Conservation (phyloP, 2,113 vertebrate species). For the Micronycteris hirsuta region DNA sequence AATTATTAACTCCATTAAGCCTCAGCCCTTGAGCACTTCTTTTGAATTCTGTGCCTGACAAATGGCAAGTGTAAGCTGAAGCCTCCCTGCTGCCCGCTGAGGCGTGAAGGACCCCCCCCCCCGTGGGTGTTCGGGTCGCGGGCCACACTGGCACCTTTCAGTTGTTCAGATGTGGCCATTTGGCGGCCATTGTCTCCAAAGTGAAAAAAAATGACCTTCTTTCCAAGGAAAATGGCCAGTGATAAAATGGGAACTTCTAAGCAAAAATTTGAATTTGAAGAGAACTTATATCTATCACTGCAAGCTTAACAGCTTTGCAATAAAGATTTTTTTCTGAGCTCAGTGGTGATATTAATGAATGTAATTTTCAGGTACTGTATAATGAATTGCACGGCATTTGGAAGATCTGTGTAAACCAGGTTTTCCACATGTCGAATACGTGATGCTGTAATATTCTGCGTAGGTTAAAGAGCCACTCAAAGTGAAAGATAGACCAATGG, state of each 20-base stretch:
- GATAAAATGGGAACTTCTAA: constrained; percentile 26
- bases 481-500: not conserved
- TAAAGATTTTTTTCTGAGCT: not conserved
- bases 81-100: not conserved
- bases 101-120: not conserved
- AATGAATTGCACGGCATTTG: not conserved
- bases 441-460: not conserved
- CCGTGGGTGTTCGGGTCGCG: not conserved
- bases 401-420: not conserved
- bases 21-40: not conserved
- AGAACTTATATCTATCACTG: not conserved
- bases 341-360: not conserved
- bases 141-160: not conserved
- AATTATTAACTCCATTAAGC: not conserved
- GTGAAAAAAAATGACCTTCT: not conserved
- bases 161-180: not conserved
- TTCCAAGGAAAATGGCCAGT: not conserved
- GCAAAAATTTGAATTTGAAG: not conserved
- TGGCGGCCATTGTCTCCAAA: not conserved
- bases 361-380: not conserved
- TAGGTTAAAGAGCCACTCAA: not conserved
- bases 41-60: not conserved
- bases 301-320: not conserved
- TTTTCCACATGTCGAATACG: not conserved
- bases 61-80: not conserved